Evolutionary conservation across 2,888 invertebrate genomes (phyloP), one percentile per base, ranked within the genome.

Genomic region (Noctua janthina): DNA sequence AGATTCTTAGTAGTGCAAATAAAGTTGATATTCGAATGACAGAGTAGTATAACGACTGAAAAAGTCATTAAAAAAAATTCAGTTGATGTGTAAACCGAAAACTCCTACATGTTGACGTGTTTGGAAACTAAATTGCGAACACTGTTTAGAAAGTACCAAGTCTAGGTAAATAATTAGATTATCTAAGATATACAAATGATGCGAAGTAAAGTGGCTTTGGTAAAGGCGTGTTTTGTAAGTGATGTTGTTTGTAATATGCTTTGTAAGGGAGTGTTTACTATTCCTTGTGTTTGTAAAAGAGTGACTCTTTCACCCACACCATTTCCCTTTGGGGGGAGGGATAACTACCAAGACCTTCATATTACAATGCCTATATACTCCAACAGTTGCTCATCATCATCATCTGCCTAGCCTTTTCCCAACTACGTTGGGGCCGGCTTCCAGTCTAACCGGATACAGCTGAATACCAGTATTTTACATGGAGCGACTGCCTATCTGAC

Each of bases 81-180:
- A 46, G 11, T n/a, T 68, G n/a, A 8, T 46, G 15, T 10, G 17
- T 67, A 23, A 67, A 43, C 23, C 43, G 11, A 43, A 43, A 66
- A 23, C 13, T 66, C 7, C 13, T n/a, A 15, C n/a, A 3, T 46
- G 68, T 46, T 46, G 46, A n/a, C 46, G 15, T 68, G 8, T 17
- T 46, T 17, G 46, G 46, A n/a, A 68, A 68, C 46, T 29, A 6
- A 46, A 49, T 46, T 46, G 15, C 17, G 46, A 68, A 68, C 46
- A 4, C 17, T 15, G 46, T 17, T 46, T 46, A 46, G 39, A 54
- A 20, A 70, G 39, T 62, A 71, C 15, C 6, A 46, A 35, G 62
- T 59, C 56, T 39, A 59, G 6, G 29, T 39, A 71, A 64, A 67
- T 54, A 67, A 84, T 86, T 29, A 39, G 51, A 82, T 76, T n/a